These are phyloP conservation scores for Chironomus tepperi DNA, from an alignment of 1,140 invertebrate genomes.

Conservation along the genomic window DNA sequence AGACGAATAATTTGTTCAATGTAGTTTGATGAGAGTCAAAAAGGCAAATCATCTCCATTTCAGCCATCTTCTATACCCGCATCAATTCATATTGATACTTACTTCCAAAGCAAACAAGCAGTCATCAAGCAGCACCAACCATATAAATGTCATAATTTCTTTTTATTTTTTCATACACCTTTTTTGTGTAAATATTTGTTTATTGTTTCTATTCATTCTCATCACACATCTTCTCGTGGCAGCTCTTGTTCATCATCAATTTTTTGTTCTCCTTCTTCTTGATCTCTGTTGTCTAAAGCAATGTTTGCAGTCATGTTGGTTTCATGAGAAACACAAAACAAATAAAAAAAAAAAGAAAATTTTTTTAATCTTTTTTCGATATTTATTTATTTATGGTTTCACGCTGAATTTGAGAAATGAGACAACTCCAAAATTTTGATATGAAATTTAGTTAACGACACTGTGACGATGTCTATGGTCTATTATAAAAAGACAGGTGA, in stretches of 20 bases:
- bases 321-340: neutral
- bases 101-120: neutral
- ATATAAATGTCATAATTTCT: constrained; percentile 23
- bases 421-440: too few relatives aligned
- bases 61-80: neutral
- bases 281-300: neutral
- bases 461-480: neutral
- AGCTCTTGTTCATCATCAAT: neutral
- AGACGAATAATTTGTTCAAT: too few relatives aligned
- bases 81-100: neutral
- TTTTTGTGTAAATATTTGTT: constrained; percentile 22
- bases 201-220: constrained; percentile 18
- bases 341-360: too few relatives aligned
- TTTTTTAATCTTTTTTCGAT: too few relatives aligned
- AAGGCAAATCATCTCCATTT: neutral
- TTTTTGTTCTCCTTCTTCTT: neutral
- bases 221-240: neutral
- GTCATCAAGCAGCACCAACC: neutral
- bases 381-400: neutral
- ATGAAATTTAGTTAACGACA: too few relatives aligned
- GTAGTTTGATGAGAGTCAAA: too few relatives aligned
- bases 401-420: neutral
- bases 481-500: neutral
- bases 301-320: constrained; percentile 7
- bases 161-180: constrained; percentile 17